Evolutionary conservation across 1,140 invertebrate species (phyloP).

Genomic region (Zeugodacus cucurbitae): DNA sequence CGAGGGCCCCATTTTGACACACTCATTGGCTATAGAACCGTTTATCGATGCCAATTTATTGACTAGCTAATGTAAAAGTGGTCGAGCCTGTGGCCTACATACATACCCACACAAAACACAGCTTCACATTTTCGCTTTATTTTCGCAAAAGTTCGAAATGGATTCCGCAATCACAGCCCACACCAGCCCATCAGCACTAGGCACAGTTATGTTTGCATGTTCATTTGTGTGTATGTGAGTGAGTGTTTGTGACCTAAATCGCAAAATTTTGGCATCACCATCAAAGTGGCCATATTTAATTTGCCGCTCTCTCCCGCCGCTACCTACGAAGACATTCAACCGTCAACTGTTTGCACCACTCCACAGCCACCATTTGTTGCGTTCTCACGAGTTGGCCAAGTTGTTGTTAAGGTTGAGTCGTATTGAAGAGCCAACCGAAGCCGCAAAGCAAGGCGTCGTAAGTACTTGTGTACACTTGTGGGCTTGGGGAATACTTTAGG

Average conservation of each 20-base stretch:
- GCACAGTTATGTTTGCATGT: background rate
- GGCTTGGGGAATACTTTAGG: background rate
- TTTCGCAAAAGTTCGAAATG: background rate
- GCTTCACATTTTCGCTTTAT: background rate
- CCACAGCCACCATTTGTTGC: background rate
- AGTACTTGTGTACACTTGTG: background rate
- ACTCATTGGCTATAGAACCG: background rate
- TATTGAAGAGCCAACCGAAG: background rate
- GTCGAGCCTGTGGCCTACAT: background rate
- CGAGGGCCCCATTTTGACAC: background rate
- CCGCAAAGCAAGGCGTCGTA: background rate
- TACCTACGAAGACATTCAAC: background rate
- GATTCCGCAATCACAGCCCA: background rate
- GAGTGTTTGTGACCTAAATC: background rate
- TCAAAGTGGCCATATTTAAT: constrained; percentile 17
- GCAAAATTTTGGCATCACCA: constrained; percentile 1
- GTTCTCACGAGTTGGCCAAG: background rate
- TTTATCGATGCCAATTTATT: background rate
- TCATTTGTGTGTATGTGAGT: background rate
- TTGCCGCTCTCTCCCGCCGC: background rate
- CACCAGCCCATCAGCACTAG: background rate
- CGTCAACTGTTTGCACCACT: background rate
- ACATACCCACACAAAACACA: background rate
- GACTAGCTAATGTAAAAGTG: background rate
- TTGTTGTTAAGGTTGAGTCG: background rate